Base-by-base conservation (phyloP, 2,113 vertebrate species). In the Nestor notabilis region DNA sequence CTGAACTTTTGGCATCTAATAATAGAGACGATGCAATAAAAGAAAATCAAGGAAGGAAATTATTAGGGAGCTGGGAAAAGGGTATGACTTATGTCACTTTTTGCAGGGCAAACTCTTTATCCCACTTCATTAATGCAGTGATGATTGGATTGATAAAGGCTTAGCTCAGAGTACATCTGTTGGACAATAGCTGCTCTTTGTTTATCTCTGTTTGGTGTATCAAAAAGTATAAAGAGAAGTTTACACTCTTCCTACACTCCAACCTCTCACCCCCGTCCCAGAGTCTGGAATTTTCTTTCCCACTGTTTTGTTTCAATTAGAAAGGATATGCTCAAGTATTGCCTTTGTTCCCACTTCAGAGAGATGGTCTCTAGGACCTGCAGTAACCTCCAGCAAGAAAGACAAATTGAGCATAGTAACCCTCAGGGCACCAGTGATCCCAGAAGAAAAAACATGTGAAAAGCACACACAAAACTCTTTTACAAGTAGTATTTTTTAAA, bases 321-420 rank as follows among this genome's bases (percentile, higher is more conserved):
- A 91, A 95, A 72, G 89, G 86, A 83, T 89, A 81, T 55, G 61
- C 65, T 95, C 76, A 94, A 95, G 21, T 50, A 29, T 93, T 4
- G 68, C 84, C 74, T 96, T 96, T 97, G 93, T 97, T 96, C 55
- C 33, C 60, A 89, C 77, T 96, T 96, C 90, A 95, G 85, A 95
- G 56, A 25, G 37, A 76, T 80, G 46, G 69, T 81, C 77, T 84
- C 55, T 92, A 60, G 91, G 90, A 91, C 74, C 83, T 84, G 72
- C 72, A 49, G 72, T 76, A 95, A 91, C 75, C 68, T 94, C 41
- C 69, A 86, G 47, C 33, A 90, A 88, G 71, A 88, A 92, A 90
- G 76, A 88, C 63, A 86, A 86, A 91, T 69, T 78, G 50, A 93
- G 55, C 65, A 21, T 9, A 37, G 83, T 39, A 93, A 71, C 83